phyloP scores from a whole-genome alignment of 2,888 invertebrate species.

The Iselma pallidipennis region DNA sequence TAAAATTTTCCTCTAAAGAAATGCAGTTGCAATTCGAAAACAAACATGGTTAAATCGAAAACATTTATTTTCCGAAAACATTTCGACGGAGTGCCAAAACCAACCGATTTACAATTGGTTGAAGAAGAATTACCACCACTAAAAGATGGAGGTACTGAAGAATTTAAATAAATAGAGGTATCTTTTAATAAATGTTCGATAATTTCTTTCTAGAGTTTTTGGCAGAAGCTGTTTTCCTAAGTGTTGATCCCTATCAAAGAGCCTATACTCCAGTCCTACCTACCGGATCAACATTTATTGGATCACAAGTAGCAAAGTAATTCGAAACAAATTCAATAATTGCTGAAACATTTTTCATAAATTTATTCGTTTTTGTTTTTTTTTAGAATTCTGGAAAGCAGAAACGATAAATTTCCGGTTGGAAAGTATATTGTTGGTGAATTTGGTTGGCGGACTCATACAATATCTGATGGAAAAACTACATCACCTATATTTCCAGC shows the following conservation, averaged over 20 bases:
- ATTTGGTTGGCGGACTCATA: conserved; percentile 70
- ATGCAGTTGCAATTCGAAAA: no score
- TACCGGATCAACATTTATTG: conserved; percentile 69
- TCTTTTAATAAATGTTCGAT: not conserved
- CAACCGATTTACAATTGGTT: no score
- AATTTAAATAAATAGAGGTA: conserved; percentile 46
- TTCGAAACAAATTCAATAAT: not conserved
- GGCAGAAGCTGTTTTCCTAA: conserved; percentile 68
- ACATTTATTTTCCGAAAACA: no score
- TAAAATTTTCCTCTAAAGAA: no score
- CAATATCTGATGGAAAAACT: conserved; percentile 63
- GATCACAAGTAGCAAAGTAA: conserved; percentile 72
- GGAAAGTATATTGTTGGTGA: conserved; percentile 65
- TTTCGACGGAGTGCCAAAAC: no score
- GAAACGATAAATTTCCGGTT: conserved; percentile 64
- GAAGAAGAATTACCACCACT: conserved; percentile 67
- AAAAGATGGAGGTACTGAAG: conserved; percentile 70
- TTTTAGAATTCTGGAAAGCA: conserved; percentile 68
- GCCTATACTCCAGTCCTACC: conserved; percentile 60
- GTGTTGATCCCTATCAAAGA: conserved; percentile 76
- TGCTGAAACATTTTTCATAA: not conserved
- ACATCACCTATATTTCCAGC: conserved; percentile 47
- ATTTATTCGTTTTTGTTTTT: conserved; percentile 9
- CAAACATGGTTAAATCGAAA: no score
- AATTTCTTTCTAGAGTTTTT: conserved; percentile 62